Base-by-base conservation (phyloP, 2,888 invertebrate genomes). In the Artemia sp. region DNA sequence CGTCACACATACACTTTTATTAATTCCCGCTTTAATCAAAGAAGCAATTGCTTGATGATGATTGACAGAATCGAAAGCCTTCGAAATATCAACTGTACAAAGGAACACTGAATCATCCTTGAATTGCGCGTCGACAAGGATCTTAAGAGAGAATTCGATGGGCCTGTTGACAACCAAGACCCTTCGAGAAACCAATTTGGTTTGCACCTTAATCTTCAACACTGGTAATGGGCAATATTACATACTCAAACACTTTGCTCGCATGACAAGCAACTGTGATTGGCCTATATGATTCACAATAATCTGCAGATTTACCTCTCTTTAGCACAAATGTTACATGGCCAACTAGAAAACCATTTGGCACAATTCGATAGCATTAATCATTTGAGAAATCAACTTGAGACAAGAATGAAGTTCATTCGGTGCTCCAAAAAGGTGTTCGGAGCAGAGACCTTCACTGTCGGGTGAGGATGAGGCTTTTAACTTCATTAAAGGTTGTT, bases 81-180 rank as follows among this genome's bases (percentile, higher is more conserved):
- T 53, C 12, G 58, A 53, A 53, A 53, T 53, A 53, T 53, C 58
- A 14, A 53, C 58, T 53, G 58, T 53, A 53, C 58, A 53, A 14
- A 53, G 12, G 58, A 53, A 53, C 5, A 53, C 4, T 12, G 58
- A 53, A n/a, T 53, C 58, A 53, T 14, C 5, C 14, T 53, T 53
- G 14, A 4, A 12, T n/a, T 53, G 12, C 12, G 2, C 7, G 12
- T 53, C 58, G 12, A 53, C 58, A n/a, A 53, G 14, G 7, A 53
- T 53, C 14, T 53, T 53, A 12, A 19, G 3, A n/a, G 2, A 53
- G 14, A 14, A 53, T 14, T n/a, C 58, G 58, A 14, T 2, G 7
- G 5, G 58, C 58, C 3, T 53, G 58, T 53, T 53, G 58, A 14
- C 58, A 53, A 53, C 58, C 58, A n/a, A 53, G 14, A n/a, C 58